Evolutionary conservation across 2,888 invertebrate genomes (phyloP).

Genomic region (Cephonodes hylas): DNA sequence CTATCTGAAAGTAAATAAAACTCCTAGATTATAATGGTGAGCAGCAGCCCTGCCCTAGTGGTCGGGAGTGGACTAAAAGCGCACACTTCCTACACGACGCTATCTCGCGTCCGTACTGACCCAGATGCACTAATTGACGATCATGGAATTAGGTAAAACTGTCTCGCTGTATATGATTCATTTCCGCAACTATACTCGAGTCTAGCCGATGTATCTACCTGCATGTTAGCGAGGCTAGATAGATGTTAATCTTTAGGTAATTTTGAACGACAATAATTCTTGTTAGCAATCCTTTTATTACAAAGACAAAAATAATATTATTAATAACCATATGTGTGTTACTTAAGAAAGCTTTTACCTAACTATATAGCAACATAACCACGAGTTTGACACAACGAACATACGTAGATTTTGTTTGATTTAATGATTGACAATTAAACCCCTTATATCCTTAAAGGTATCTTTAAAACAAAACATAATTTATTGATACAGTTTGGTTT

Average conservation of each 20-base stretch:
- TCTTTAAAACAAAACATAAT: too few species aligned
- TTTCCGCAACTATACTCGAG: constrained; percentile 1
- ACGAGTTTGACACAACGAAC: too few species aligned
- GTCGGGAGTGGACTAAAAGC: neutral
- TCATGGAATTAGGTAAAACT: constrained; percentile 9
- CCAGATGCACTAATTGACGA: constrained; percentile 5
- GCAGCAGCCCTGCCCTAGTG: neutral
- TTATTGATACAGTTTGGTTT: too few species aligned
- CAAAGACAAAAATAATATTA: too few species aligned
- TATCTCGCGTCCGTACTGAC: neutral
- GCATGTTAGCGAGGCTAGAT: neutral
- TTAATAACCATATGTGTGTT: too few species aligned
- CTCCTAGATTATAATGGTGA: neutral
- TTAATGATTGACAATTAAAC: too few species aligned
- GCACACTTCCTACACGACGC: constrained; percentile 7
- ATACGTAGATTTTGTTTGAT: too few species aligned
- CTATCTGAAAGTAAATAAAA: neutral
- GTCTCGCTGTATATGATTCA: constrained; percentile 4
- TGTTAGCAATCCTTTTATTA: too few species aligned
- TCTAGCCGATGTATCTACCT: neutral
- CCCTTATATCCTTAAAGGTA: too few species aligned
- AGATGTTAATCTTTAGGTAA: neutral
- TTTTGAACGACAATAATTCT: too few species aligned
- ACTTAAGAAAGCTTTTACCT: too few species aligned
- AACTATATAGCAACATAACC: too few species aligned